phyloP scores from a whole-genome alignment of 2,113 vertebrate species.

The Lipophrys pholis region DNA sequence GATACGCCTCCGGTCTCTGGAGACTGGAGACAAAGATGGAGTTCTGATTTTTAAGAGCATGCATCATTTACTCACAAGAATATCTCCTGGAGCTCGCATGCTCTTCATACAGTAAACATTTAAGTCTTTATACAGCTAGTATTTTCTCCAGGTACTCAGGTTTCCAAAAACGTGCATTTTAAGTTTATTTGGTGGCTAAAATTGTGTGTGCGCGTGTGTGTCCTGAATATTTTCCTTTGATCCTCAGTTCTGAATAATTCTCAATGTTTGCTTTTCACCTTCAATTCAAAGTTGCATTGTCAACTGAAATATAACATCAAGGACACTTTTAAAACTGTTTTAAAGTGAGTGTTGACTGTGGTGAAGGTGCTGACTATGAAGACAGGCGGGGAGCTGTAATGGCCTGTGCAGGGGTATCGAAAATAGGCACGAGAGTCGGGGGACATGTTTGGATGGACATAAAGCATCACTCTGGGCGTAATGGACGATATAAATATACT shows the following conservation, averaged over 20 bases:
- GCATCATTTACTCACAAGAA: too few relatives aligned
- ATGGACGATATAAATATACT: background rate
- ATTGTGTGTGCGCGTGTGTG: too few relatives aligned
- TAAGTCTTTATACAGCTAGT: too few relatives aligned
- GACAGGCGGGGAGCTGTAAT: background rate
- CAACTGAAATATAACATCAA: background rate
- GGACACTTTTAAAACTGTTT: background rate
- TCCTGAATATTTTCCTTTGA: background rate
- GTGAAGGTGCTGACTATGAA: constrained; percentile 4
- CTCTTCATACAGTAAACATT: too few relatives aligned
- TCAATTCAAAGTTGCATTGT: background rate
- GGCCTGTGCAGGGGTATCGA: too few relatives aligned
- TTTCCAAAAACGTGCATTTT: too few relatives aligned
- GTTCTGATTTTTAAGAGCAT: background rate
- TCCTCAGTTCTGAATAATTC: background rate
- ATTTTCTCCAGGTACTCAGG: too few relatives aligned
- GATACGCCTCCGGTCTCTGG: too few relatives aligned
- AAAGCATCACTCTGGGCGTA: background rate
- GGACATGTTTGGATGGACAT: background rate
- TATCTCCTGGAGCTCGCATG: too few relatives aligned
- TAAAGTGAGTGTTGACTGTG: background rate
- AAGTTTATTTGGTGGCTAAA: too few relatives aligned
- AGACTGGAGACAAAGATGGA: too few relatives aligned
- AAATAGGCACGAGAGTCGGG: background rate
- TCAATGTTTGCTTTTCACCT: background rate